Base-by-base conservation (phyloP, 2,797 vertebrate genomes). In the Xenops minutus region DNA sequence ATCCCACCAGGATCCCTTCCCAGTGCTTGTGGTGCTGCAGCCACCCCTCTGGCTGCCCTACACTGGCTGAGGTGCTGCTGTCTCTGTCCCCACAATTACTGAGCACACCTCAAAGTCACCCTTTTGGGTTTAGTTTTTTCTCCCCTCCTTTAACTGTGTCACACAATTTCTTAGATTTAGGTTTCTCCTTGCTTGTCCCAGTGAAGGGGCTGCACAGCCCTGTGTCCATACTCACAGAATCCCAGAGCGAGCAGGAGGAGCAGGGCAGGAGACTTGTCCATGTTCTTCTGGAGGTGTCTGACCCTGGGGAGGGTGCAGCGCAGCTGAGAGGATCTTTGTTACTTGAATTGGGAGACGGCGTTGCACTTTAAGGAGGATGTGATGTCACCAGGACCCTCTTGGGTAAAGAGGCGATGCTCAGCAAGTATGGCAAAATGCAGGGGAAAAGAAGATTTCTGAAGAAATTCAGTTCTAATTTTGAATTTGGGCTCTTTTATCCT, bases 361-460 rank as follows among this genome's bases (percentile, higher is more conserved):
- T 5, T 1, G 2, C 51, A 43, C 32, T 76, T 23, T 37, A 83
- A 23, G 71, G 78, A 96, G 96, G 97, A 97, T 93, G 86, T 97
- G 97, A 96, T 96, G 96, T 97, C 94, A 96, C 1, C 43, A 36
- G 59, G 89, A 91, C 55, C 63, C 83, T 88, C 91, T 58, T 29
- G 44, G 29, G 62, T 58, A 16, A 39, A 44, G 63, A 62, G 36
- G 26, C 0, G 6, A 10, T 34, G 48, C 56, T 94, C 10, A 0
- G n/a, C 71, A 44, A 87, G 30, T 37, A 36, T 2, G 3, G 20
- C 23, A 19, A 41, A 74, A 46, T 0, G 10, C 36, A 78, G 32
- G 6, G 13, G 10, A 5, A 37, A 22, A 44, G 37, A 37, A 19
- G 22, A 18, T n/a, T 58, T 36, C 11, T 59, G 22, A 37, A 87